Base-by-base conservation (phyloP, 2,113 vertebrate species). In the Dipodomys stephensi region DNA sequence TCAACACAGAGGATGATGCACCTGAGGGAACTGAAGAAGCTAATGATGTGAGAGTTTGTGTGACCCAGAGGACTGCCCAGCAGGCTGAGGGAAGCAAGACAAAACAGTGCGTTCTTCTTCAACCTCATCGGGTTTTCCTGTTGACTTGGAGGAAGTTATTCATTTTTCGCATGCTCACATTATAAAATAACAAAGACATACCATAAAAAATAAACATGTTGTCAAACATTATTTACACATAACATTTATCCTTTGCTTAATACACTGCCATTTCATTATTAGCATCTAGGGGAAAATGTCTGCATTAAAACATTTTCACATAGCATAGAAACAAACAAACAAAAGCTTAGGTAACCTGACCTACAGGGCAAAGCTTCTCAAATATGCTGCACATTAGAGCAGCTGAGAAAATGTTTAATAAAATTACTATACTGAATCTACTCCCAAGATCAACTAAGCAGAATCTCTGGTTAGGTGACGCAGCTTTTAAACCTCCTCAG, bases 401-500 rank as follows among this genome's bases (percentile, higher is more conserved):
- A 86, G 69, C 25, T 19, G 35, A 22, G 3, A 22, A 22, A 78
- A 27, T 78, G 4, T 30, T n/a, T 69, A 39, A 57, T 57, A 85
- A 69, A 83, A 35, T 67, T 8, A 64, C 5, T 39, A 32, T 44
- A 28, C 5, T 32, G 39, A 84, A 64, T 7, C 68, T 15, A 32
- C 11, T 84, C 35, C 64, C 65, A 44, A 86, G 82, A 67, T 25
- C 32, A 27, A 68, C 28, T 60, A 62, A 1, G 20, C 82, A 81
- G 74, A 73, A 71, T 80, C 60, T 76, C 85, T 53, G 28, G 32
- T 64, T 77, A 65, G 44, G n/a, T 74, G 71, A 92, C 83, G 39
- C 44, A 57, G 76, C 85, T 93, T 90, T 81, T 85, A 76, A 80
- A 87, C 8, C 67, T 92, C 27, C 25, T 35, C 27, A 28, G 80